A percentile compares a stretch with the other conserved stretches of the same genome.
phyloP scores from a whole-genome alignment of 2,797 vertebrate genomes.

The Threskiornis aethiopicus region DNA sequence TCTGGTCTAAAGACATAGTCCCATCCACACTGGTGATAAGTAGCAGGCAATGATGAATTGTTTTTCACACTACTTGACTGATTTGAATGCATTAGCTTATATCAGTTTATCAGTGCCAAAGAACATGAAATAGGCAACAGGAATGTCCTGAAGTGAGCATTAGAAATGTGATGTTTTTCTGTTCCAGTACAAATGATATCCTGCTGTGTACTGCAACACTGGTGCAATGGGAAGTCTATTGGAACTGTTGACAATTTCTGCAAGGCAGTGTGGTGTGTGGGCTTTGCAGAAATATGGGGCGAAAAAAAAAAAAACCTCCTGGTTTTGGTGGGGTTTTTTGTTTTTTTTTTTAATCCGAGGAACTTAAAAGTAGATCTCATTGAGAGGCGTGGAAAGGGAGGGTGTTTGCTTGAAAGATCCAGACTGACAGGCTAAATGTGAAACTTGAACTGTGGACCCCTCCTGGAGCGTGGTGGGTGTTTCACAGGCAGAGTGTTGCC shows the following conservation, averaged over 20 bases:
- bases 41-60: not conserved
- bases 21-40: not conserved
- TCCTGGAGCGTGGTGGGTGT: not conserved
- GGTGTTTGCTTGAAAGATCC: not conserved
- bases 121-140: not conserved
- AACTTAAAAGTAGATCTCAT: not conserved
- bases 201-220: not conserved
- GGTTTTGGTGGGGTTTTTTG: not conserved
- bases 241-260: not conserved
- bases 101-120: not conserved
- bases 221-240: not conserved
- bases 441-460: not conserved
- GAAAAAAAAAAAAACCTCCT: too few species aligned
- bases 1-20: not conserved
- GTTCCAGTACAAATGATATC: not conserved
- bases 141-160: not conserved
- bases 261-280: not conserved
- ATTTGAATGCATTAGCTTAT: not conserved
- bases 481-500: not conserved
- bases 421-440: not conserved
- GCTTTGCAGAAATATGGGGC: not conserved
- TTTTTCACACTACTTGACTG: not conserved
- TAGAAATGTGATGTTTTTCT: not conserved
- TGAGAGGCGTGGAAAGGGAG: not conserved
- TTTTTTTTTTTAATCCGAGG: not conserved